These are phyloP conservation scores for Ariopsis seemanni DNA, from an alignment of 2,113 vertebrate species.

Conservation along the genomic window DNA sequence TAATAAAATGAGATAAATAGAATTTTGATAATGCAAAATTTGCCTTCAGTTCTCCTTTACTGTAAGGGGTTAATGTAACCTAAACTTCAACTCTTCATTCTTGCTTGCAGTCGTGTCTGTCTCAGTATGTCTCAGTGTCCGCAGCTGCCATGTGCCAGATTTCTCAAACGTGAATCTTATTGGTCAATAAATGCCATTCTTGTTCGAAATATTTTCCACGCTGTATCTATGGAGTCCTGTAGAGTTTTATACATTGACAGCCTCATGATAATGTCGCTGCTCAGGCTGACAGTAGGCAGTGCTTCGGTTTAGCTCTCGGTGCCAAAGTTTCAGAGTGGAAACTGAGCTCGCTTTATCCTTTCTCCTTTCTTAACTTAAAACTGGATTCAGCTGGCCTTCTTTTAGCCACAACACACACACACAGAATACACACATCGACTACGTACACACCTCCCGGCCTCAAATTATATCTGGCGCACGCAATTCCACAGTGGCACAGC, in stretches of 20 bases:
- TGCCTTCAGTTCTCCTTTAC: too few species aligned
- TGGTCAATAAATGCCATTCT: constrained; percentile 1
- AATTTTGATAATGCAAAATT: too few species aligned
- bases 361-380: constrained; percentile 18
- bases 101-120: background rate
- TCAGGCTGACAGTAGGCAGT: background rate
- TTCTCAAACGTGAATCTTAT: background rate
- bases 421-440: background rate
- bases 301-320: constrained; percentile 22
- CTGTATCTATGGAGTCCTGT: background rate
- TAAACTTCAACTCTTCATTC: background rate
- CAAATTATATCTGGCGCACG: constrained; percentile 65
- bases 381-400: constrained; percentile 9
- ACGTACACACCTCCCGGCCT: constrained; percentile 42
- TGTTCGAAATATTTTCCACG: background rate
- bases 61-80: background rate
- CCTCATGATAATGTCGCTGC: background rate
- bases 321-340: constrained; percentile 21
- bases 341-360: constrained; percentile 42
- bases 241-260: background rate
- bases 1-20: too few species aligned
- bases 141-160: constrained; percentile 3
- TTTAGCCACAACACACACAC: constrained; percentile 28
- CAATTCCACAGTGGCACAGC: constrained; percentile 61
- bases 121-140: background rate